phyloP scores from a whole-genome alignment of 1,140 invertebrate genomes.

The Proales similis region DNA sequence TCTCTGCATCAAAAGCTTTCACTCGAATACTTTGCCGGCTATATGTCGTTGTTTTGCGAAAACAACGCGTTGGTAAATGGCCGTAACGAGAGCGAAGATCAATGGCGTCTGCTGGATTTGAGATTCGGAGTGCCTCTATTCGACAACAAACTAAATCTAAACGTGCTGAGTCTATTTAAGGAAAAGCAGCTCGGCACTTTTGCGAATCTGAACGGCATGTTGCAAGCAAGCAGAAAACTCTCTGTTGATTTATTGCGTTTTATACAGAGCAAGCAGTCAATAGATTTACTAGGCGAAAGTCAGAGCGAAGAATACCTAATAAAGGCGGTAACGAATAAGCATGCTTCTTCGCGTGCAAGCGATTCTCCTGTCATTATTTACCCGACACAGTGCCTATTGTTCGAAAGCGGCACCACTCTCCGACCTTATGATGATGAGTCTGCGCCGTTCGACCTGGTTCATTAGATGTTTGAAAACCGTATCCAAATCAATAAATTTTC shows the following conservation, averaged over 20 bases:
- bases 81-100: neutral
- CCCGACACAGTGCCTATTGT: constrained; percentile 37
- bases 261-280: constrained; percentile 17
- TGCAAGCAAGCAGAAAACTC: neutral
- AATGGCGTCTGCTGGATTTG: constrained; percentile 32
- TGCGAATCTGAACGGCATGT: constrained; percentile 20
- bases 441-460: too few relatives aligned
- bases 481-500: too few relatives aligned
- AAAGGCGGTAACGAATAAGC: constrained; percentile 10
- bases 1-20: constrained; percentile 17
- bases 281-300: neutral
- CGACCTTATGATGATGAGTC: too few relatives aligned
- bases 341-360: too few relatives aligned
- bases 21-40: constrained; percentile 12
- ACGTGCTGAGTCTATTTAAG: constrained; percentile 28
- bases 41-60: neutral
- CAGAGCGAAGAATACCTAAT: neutral
- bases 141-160: constrained; percentile 37
- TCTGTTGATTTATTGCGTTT: constrained; percentile 16
- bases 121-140: constrained; percentile 37
- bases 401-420: neutral
- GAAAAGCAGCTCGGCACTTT: constrained; percentile 23
- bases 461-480: too few relatives aligned
- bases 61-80: neutral
- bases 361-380: constrained; percentile 16